These are phyloP conservation scores for Drosophila miranda DNA, from an alignment of 1,140 invertebrate genomes.

Conservation along the genomic window DNA sequence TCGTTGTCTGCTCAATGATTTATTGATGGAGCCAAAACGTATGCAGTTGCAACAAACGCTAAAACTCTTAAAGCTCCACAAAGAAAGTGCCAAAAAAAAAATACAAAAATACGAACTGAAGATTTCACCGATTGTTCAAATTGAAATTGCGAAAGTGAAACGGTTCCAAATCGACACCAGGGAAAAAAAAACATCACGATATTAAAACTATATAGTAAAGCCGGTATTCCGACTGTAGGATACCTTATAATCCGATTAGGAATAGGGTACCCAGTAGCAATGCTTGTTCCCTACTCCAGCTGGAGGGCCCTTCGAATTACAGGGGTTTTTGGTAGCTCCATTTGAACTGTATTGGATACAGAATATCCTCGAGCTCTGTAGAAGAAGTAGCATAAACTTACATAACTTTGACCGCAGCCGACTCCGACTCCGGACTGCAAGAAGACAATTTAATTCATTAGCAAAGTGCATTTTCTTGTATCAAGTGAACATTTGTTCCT, in stretches of 20 bases:
- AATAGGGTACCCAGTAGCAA: too few relatives aligned
- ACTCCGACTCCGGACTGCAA: slow-evolving; percentile 6
- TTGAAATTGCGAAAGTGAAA: slow-evolving; percentile 37
- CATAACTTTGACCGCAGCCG: slow-evolving; percentile 3
- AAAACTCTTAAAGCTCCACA: slow-evolving; percentile 38
- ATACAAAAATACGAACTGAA: slow-evolving; percentile 13
- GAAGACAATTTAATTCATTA: slow-evolving; percentile 74
- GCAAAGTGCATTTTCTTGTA: slow-evolving; percentile 78
- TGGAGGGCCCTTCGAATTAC: too few relatives aligned
- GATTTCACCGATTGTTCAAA: slow-evolving; percentile 27
- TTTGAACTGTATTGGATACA: neutral
- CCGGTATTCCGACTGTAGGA: too few relatives aligned
- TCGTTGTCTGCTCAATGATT: slow-evolving; percentile 74
- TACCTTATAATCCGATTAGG: too few relatives aligned
- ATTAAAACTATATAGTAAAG: too few relatives aligned
- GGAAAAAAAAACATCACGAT: neutral
- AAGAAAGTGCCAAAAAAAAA: slow-evolving; percentile 10
- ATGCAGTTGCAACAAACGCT: slow-evolving; percentile 61
- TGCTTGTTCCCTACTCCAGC: too few relatives aligned
- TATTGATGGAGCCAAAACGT: slow-evolving; percentile 67
- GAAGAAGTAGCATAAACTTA: neutral
- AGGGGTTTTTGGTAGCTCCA: too few relatives aligned
- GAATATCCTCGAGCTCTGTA: too few relatives aligned
- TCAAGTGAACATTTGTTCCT: slow-evolving; percentile 28
- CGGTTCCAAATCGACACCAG: slow-evolving; percentile 20